A percentile compares a stretch with the other conserved stretches of the same genome.
Conservation (phyloP, 2,113 vertebrate species). For the Setophaga petechia region DNA sequence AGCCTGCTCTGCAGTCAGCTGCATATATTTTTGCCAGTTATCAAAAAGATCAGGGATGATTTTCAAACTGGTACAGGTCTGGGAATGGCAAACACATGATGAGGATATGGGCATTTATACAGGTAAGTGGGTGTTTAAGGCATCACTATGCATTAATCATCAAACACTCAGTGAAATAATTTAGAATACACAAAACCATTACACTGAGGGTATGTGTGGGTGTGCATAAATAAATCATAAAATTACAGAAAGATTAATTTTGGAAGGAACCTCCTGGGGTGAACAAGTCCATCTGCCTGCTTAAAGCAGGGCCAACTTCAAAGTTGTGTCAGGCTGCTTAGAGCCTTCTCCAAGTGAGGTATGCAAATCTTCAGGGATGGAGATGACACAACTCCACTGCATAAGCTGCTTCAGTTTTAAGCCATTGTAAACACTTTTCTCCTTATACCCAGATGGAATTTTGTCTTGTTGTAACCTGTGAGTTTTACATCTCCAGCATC, state of each 20-base stretch:
- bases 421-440: neutral
- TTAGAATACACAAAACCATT: neutral
- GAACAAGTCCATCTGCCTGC: neutral
- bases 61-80: neutral
- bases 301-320: constrained; percentile 18
- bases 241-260: constrained; percentile 7
- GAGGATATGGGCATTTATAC: neutral
- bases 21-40: neutral
- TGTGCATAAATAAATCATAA: constrained; percentile 24
- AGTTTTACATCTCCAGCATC: neutral
- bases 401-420: neutral
- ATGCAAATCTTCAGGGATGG: neutral
- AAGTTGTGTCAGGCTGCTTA: neutral
- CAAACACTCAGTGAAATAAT: neutral
- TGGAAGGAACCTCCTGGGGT: neutral
- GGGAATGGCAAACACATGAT: neutral
- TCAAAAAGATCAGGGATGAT: neutral
- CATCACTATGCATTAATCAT: neutral
- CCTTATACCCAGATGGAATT: neutral
- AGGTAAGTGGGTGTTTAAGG: neutral
- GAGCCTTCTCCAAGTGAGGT: neutral
- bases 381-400: neutral
- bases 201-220: neutral
- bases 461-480: neutral
- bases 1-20: neutral